Evolutionary conservation across 1,140 invertebrate genomes (phyloP), one percentile per base, ranked within the genome.

Genomic region (Formica selysi): DNA sequence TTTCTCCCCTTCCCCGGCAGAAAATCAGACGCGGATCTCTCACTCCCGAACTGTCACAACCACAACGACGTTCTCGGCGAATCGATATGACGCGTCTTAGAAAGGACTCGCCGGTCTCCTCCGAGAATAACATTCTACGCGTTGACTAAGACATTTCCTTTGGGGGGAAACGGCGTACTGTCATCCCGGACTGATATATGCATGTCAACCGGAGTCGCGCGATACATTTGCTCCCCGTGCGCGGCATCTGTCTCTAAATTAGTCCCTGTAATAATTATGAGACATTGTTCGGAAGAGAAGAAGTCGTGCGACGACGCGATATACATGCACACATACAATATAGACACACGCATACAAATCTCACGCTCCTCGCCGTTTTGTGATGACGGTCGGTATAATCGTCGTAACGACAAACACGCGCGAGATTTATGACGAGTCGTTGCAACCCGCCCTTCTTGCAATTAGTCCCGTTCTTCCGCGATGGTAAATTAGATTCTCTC

Each of bases 81-180:
- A 83, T 83, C 79, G 68, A 83, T 83, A 83, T 83, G 79, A 74
- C 79, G 38, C 68, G 54, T 74, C 54, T 83, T 44, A 83, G 79
- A 62, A 83, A 83, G 54, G 68, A 83, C 68, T 41, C 54, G 41
- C 68, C 68, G 54, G 32, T 83, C 54, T 74, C 68, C 38, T 57
- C 7, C 54, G 16, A 68, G 68, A 83, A 83, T 83, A 74, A 83
- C 79, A 83, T 83, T 83, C 79, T 73, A 36, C 54, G 26, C 79
- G 26, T 38, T 83, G 79, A 74, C 79, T 83, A 61, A 68, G 68
- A 83, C 79, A 74, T 83, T 83, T 83, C 79, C 79, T 80, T 36
- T 51, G 48, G 11, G 36, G 38, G 79, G 79, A 44, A 26, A 51
- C 44, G 51, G 13, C 26, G 41, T n/a, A 83, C 16, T 74, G 79